Evolutionary conservation across 2,888 invertebrate genomes (phyloP), one percentile per base, ranked within the genome.

Genomic region (Trimorus sp.): DNA sequence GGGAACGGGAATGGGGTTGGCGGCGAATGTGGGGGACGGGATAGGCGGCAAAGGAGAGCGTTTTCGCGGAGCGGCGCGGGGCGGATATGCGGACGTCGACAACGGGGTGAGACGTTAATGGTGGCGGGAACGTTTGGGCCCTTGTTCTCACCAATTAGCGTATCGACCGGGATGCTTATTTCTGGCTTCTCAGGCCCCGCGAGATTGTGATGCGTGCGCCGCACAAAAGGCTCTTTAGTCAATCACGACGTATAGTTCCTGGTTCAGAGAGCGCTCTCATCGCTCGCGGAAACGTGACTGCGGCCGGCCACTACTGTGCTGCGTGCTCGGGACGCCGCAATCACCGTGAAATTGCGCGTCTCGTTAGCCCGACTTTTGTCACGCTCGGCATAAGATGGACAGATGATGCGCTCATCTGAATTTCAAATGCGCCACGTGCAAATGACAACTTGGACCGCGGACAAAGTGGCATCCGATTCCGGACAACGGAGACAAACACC

Each of bases 281-380:
- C 65, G 58, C 40, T 60, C 56, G 37, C 56, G 74, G 71, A 77
- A 81, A 69, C 82, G 82, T 81, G 78, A 81, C 81, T 59, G 58
- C 37, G 38, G 66, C 59, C 37, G 38, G 53, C 75, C 70, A 58
- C 81, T 73, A 74, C 69, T 42, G 81, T 69, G 74, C 70, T 78
- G 74, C 78, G 78, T 75, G 78, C 38, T 63, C 48, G 12, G 37
- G 40, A 54, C 75, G 63, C 63, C 49, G 62, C 54, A 58, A 38
- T 53, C 16, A 37, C 69, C 81, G 76, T 56, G 51, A 82, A 77
- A 81, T 81, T 73, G 76, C 73, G 68, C 75, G 81, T 66, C 77
- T 82, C 71, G 60, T 80, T 76, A 76, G 82, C 51, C 65, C 62
- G 70, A 56, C 75, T 78, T 78, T 82, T 69, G 74, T 82, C 82